Base-by-base conservation (phyloP, 2,888 invertebrate species). In the Tridacna crocea region DNA sequence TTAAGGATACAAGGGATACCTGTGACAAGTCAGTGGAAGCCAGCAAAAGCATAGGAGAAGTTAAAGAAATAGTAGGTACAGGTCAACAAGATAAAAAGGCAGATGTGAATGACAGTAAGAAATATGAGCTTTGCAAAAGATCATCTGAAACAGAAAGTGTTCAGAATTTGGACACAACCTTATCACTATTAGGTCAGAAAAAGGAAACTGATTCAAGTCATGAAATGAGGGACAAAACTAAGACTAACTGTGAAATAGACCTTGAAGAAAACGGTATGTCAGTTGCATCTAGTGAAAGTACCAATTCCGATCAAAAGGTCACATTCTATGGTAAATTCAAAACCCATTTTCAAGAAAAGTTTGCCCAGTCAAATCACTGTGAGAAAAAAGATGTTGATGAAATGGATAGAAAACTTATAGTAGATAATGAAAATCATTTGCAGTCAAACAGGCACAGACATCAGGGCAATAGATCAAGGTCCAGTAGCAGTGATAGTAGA, bases 261-360 rank as follows among this genome's bases (percentile, higher is more conserved):
- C 8, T 10, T 51, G 24, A 24, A 24, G 15, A 6, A 47, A 70
- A 26, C 22, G 22, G 0, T 51, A 70, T n/a, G 15, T 70, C 70
- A 22, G 46, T 51, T 47, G 24, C 15, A 24, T 22, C 11, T 22
- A 24, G 24, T n/a, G 36, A 36, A 2, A 22, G 8, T 15, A 51
- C 24, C 15, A 27, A 70, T 15, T 46, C n/a, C 24, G 51, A 51
- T 26, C 51, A 70, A 24, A 47, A 19, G 22, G 65, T 22, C 11
- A 60, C 60, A 17, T 77, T 72, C 48, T 77, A 61, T 77, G 78
- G 78, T 3, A 79, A 76, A 55, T 82, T 82, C 24, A 82, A 82
- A 72, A 76, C 68, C 48, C 79, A 79, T 19, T 76, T 82, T 76
- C 75, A 82, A 36, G 61, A 60, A 48, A 72, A 63, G 26, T 70